Base-by-base conservation (phyloP, 2,113 vertebrate genomes). In the Perccottus glenii region DNA sequence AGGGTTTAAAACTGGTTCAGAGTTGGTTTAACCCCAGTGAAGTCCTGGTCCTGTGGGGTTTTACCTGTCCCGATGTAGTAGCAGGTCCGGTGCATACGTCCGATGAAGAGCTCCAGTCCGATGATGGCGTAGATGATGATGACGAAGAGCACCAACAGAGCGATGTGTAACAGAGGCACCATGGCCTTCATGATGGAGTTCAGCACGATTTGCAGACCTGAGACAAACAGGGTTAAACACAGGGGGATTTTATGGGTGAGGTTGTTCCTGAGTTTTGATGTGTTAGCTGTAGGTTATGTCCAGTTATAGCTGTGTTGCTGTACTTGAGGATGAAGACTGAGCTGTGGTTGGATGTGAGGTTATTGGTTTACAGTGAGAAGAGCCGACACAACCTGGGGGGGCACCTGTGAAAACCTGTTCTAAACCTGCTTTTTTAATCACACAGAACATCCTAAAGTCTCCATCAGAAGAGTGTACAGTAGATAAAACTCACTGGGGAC, bases 41-140 rank as follows among this genome's bases (percentile, higher is more conserved):
- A 27, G 19, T 27, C 3, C 19, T 27, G 19, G 19, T 27, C 19
- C 19, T 43, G 50, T 46, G 15, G 27, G 11, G n/a, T 9, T n/a
- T 10, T 67, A 96, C 96, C 94, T 0, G 92, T 84, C 50, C 85
- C 90, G 0, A 72, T 79, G 85, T 94, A 94, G 88, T 93, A 98
- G 86, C 96, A 98, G 6, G 96, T 97, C 70, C 91, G 93, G 89
- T 98, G 96, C 96, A 98, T 98, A 70, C 92, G 94, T 65, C 96
- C 96, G 0, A 98, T 96, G 85, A 97, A 98, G 61, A 98, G 93
- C 87, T 98, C 96, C 63, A 98, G 90, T 11, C 96, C 96, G 5
- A 98, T 96, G 91, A 98, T 97, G 84, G 96, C 96, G 4, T 96
- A 98, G 90, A 98, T 98, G 84, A 98, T 96, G 87, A 98, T 97